Percentiles rank a stretch among this genome's conserved stretches.
These are phyloP conservation scores for Eilema depressum DNA, from an alignment of 2,888 invertebrate species.

Conservation along the genomic window DNA sequence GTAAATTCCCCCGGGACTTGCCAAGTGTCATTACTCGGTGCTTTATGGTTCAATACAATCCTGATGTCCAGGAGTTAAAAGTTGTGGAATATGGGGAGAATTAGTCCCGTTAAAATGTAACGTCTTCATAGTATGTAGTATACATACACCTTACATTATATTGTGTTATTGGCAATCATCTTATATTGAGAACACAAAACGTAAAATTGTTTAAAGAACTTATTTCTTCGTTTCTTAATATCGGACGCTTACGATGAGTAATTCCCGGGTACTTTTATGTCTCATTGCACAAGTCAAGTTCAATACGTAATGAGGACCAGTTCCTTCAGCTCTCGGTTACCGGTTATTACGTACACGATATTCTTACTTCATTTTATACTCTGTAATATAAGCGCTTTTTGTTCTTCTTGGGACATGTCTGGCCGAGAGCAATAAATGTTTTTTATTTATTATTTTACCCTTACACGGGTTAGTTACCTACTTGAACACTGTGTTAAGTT, in stretches of 20 bases:
- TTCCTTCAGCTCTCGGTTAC: slow-evolving; percentile 72
- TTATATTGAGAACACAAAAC: not conserved
- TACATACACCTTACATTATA: no score
- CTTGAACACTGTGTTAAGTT: slow-evolving; percentile 7
- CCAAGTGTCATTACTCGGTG: no score
- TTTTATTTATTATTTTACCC: slow-evolving; percentile 8
- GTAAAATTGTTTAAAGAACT: not conserved
- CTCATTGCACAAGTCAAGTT: slow-evolving; percentile 64
- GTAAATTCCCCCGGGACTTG: no score
- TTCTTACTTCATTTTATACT: slow-evolving; percentile 72
- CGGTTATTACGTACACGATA: slow-evolving; percentile 67
- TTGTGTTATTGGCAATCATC: no score
- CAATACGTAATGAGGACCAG: slow-evolving; percentile 73
- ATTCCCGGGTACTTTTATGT: slow-evolving; percentile 55
- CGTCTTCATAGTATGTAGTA: no score
- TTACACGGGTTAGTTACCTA: not conserved
- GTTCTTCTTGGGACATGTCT: slow-evolving; percentile 36
- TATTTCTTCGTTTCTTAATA: not conserved
- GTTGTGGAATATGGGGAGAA: no score
- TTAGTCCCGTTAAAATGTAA: no score
- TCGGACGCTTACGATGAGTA: slow-evolving; percentile 32
- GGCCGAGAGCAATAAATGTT: slow-evolving; percentile 21
- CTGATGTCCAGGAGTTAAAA: no score
- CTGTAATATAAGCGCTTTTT: slow-evolving; percentile 55
- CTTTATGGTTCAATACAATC: no score